Percentiles rank a stretch among this genome's conserved stretches.
Conservation (phyloP, 2,888 invertebrate genomes). For the Myopa tessellatipennis region DNA sequence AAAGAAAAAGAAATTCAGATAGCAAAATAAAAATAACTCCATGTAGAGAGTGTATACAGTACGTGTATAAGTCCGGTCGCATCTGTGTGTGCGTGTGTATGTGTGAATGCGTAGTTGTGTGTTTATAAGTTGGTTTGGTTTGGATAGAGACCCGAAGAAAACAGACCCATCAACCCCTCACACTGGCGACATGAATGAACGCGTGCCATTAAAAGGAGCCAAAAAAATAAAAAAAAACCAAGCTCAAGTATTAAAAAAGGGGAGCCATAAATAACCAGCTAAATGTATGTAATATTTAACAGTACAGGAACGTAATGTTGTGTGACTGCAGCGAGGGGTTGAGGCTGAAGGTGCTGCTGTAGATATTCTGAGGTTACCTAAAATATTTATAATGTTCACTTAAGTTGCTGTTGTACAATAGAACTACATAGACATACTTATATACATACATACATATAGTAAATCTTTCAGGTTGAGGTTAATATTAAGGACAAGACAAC, state of each 20-base stretch:
- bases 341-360: too few species aligned
- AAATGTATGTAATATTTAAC: not conserved
- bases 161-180: not conserved
- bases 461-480: too few species aligned
- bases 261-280: conserved; percentile 11
- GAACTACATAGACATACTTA: too few species aligned
- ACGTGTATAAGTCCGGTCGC: too few species aligned
- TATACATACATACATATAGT: too few species aligned
- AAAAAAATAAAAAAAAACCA: not conserved
- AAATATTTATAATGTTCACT: too few species aligned
- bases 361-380: too few species aligned
- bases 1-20: not conserved
- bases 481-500: too few species aligned
- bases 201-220: conserved; percentile 20
- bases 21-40: conserved; percentile 7
- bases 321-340: too few species aligned
- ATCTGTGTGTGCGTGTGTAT: not conserved
- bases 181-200: conserved; percentile 19
- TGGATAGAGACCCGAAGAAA: not conserved
- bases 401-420: too few species aligned
- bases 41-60: not conserved
- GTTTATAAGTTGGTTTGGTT: not conserved
- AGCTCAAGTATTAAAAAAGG: conserved; percentile 2
- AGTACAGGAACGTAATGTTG: not conserved
- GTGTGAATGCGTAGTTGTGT: not conserved